Evolutionary conservation across 2,113 vertebrate species (phyloP).

Genomic region (Bos indicus): DNA sequence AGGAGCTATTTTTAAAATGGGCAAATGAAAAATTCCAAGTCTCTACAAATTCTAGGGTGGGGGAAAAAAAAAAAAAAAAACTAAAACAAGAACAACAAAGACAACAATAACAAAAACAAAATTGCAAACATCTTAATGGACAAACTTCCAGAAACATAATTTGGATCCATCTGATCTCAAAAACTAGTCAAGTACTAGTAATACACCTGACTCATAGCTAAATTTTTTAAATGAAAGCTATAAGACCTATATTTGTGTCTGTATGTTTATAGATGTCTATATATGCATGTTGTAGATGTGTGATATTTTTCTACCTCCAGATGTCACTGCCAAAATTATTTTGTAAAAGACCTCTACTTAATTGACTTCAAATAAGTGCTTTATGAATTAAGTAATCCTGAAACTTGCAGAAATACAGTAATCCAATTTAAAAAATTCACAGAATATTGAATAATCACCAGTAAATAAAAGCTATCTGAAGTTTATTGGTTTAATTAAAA

Average conservation of each 20-base stretch:
- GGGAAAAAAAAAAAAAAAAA: rapidly evolving
- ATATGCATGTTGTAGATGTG: background rate
- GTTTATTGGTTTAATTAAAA: background rate
- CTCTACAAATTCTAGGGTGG: background rate
- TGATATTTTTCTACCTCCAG: background rate
- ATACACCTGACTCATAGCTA: background rate
- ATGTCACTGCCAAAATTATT: background rate
- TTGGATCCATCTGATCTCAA: background rate
- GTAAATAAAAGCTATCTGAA: background rate
- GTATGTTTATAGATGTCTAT: background rate
- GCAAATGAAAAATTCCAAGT: background rate
- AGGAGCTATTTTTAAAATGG: background rate
- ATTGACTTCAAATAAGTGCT: background rate
- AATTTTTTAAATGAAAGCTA: background rate
- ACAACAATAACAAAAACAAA: background rate
- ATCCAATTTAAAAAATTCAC: background rate
- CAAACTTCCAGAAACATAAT: background rate
- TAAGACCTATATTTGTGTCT: background rate
- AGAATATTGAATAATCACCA: background rate
- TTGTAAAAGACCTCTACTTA: background rate
- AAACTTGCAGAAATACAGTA: background rate
- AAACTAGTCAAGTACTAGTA: background rate
- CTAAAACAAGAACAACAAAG: background rate
- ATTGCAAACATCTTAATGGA: background rate
- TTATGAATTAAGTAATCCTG: background rate